Base-by-base conservation (phyloP, 2,888 invertebrate species). In the Euplagia quadripunctaria region DNA sequence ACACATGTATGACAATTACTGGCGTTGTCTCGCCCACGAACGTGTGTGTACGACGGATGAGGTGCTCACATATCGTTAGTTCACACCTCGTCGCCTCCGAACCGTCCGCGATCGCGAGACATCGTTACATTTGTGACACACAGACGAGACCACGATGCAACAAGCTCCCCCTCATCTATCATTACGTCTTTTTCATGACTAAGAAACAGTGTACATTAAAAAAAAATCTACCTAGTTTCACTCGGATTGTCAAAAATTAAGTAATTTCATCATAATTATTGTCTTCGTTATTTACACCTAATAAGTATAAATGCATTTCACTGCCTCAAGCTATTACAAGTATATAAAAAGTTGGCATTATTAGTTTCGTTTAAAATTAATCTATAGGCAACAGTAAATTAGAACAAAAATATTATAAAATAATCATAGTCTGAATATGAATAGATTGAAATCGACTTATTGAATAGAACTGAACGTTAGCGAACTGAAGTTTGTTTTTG, bases 1-100 rank as follows among this genome's bases (percentile, higher is more conserved):
- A 94, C 94, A 93, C 91, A 90, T 94, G 94, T 94, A 90, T 92
- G 92, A 93, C 93, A 93, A 94, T 94, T 92, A 94, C 90, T 88
- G 88, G 83, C 82, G 86, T 82, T 90, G 92, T 91, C 86, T 88
- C 90, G 87, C 88, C 89, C 88, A 88, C 91, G 82, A 75, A 75
- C 82, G 83, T 78, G 83, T 82, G 80, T 85, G 87, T 86, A 86
- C 86, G 89, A 89, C 88, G 88, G 86, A 91, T 88, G 91, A 91
- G 91, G 90, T 90, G 92, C 86, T 90, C 90, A 90, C 91, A 90
- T 92, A 90, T 89, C 88, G 90, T 93, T 92, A 90, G 89, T 94
- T 93, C 91, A 92, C 94, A 93, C 91, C 89, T 94, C 90, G 89
- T 88, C 89, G 88, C 86, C 82, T 86, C 83, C 79, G 82, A 81